A percentile compares a stretch with the other conserved stretches of the same genome.
Evolutionary conservation across 2,797 vertebrate genomes (phyloP).

Genomic region (Rhodeus uyekii): DNA sequence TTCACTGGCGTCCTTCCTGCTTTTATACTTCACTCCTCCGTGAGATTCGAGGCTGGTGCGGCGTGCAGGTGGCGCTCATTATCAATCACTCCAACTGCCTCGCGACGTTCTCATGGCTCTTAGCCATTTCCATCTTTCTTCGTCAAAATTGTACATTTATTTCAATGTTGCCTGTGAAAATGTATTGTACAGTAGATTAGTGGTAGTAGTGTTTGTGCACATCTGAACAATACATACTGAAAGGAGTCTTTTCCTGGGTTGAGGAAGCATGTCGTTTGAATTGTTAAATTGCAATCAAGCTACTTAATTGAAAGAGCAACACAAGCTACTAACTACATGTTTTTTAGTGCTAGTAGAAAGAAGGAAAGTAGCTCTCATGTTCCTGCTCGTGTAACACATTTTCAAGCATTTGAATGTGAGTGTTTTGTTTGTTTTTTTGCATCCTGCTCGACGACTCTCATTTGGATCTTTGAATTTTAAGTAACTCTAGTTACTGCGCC

Average conservation of each 20-base stretch:
- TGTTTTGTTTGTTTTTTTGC: slow-evolving; percentile 27
- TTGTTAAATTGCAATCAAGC: not conserved
- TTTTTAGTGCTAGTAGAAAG: not conserved
- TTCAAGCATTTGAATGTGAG: slow-evolving; percentile 26
- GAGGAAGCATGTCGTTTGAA: not conserved
- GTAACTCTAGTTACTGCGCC: slow-evolving; percentile 15
- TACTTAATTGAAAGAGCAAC: not conserved
- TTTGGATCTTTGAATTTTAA: slow-evolving; percentile 24
- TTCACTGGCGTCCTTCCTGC: no score
- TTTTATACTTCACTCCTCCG: no score
- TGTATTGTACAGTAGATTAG: no score
- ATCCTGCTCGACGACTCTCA: not conserved
- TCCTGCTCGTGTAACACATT: not conserved
- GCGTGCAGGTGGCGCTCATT: no score
- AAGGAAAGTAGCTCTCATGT: not conserved
- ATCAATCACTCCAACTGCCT: no score
- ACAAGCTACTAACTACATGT: not conserved
- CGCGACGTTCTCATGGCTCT: no score
- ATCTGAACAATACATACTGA: not conserved
- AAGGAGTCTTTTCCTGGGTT: not conserved
- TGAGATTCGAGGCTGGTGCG: no score
- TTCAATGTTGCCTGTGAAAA: not conserved
- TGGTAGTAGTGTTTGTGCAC: not conserved
- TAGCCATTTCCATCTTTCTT: not conserved
- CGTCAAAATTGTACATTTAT: not conserved